Evolutionary conservation across 2,888 invertebrate genomes (phyloP).

Genomic region (Uropetala carovei): DNA sequence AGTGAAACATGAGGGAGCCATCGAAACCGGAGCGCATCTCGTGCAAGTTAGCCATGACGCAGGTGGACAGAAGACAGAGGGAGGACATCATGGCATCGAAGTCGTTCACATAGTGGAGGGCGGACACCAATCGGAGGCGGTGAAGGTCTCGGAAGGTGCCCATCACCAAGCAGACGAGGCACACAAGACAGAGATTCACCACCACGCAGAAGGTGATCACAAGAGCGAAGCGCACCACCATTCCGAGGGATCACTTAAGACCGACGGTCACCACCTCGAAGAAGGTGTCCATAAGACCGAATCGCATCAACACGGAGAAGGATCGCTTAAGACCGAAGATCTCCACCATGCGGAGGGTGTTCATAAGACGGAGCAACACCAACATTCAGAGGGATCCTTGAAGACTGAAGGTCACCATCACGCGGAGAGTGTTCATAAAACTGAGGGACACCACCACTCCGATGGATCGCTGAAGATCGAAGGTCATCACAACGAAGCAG

Average conservation of each 20-base stretch:
- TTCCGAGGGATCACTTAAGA: neutral
- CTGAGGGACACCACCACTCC: neutral
- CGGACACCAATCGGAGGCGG: neutral
- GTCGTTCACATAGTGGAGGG: neutral
- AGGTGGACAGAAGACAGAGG: neutral
- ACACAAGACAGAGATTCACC: neutral
- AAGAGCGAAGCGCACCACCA: neutral
- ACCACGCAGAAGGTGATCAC: neutral
- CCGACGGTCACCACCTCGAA: neutral
- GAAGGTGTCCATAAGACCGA: neutral
- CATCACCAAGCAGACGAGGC: neutral
- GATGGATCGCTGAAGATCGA: constrained; percentile 8
- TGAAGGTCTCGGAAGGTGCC: neutral
- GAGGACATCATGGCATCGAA: neutral
- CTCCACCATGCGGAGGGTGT: neutral
- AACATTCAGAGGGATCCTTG: neutral
- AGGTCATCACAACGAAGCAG: neutral
- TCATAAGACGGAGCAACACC: neutral
- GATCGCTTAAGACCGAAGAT: neutral
- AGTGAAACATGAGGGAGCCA: too few species aligned
- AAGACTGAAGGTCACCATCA: neutral
- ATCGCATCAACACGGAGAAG: neutral
- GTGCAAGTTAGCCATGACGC: neutral
- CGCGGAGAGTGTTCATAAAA: neutral
- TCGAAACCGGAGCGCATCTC: too few species aligned